Base-by-base conservation (phyloP, 2,888 invertebrate genomes). In the Leptinotarsa juncta region DNA sequence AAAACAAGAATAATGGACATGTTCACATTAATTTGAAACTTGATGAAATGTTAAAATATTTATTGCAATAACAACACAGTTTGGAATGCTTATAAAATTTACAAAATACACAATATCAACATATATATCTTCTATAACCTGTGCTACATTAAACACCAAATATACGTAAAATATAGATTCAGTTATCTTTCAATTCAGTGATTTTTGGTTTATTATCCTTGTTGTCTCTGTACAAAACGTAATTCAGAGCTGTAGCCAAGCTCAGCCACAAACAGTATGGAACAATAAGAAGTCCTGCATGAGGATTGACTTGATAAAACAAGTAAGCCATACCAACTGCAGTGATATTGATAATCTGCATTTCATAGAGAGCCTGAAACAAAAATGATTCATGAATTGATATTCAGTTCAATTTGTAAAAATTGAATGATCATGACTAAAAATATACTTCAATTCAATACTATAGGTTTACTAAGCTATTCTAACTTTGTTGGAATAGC, bases 201-300 rank as follows among this genome's bases (percentile, higher is more conserved):
- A 65, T 68, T 73, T 73, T 65, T 32, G 65, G 57, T 42, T 67
- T 67, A 16, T 94, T 93, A 76, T 92, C 89, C 80, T 67, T 67
- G 18, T 94, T 93, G 76, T 92, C 89, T 80, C 90, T 90, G 89
- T 91, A 93, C 70, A 94, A 89, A 15, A 88, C 86, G 83, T 92
- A 94, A 83, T 92, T 95, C 7, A 96, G 88, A 32, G 90, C 89
- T 0, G 92, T 89, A 0, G 95, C 95, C 77, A 94, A 89, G 15
- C 91, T 89, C 60, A 93, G 86, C 95, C 96, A 96, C 23, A 90
- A 91, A 26, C 95, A 86, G 84, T 96, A 96, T 0, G 96, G 96
- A 67, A 93, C 81, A 87, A 95, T 91, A 51, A 96, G 83, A 78
- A 89, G 90, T 4, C 93, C 92, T 23, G 95, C 94, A 0, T 88